Base-by-base conservation (phyloP, 2,113 vertebrate genomes). In the Lipophrys pholis region DNA sequence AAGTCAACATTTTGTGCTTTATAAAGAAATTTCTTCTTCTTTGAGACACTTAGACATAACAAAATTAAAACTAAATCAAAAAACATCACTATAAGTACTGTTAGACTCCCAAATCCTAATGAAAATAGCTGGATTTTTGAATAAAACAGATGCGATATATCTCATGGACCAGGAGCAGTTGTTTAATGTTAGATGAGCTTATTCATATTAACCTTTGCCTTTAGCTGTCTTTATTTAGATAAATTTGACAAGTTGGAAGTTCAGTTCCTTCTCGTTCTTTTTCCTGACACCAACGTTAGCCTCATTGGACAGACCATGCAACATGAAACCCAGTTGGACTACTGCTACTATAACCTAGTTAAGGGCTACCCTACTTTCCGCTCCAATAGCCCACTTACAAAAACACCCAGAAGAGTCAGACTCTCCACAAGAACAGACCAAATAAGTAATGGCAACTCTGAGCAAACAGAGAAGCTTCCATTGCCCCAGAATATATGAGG, bases 331-430 rank as follows among this genome's bases (percentile, higher is more conserved):
- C 41, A 62, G 79, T 70, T 80, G 68, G 69, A 76, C 65, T 60
- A 53, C 67, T 72, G 61, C 46, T 49, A 72, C 43, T 54, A 41
- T 75, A 91, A 81, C 87, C 90, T 54, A 90, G 82, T 87, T 91
- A 80, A 60, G 52, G 69, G 56, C 61, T 86, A 90, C 52, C 89
- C 90, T 91, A 92, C 82, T 90, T 91, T 78, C 46, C 78, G 86
- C 88, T 84, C 69, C 81, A 77, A 55, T 84, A 91, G 87, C 88
- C 89, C 85, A 91, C 79, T 92, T 92, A 80, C 55, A 80, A 48
- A 83, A 84, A 75, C 71, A 87, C 84, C 84, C 82, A 77, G 49
- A 84, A 85, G 82, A 89, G 82, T 85, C 83, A 73, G 21, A 78
- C 67, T 68, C 81, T 87, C 80, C 78, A 68, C 54, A 51, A 84